phyloP scores from a whole-genome alignment of 35 echinoderm and acorn worm genomes.

The Heliocidaris tuberculata region DNA sequence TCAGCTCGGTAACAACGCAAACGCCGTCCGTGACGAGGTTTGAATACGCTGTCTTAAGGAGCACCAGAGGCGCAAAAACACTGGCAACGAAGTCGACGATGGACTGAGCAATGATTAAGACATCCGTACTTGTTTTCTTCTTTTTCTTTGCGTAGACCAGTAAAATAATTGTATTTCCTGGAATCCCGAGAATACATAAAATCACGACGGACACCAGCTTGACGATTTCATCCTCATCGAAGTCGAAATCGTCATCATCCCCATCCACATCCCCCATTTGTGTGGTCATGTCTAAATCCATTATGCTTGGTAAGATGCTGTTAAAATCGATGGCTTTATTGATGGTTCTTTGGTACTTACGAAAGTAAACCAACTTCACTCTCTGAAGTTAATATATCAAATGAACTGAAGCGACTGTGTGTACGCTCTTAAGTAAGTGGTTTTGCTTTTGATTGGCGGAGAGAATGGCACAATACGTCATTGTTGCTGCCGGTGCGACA shows the following conservation, averaged over 20 bases:
- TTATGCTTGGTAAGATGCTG: neutral
- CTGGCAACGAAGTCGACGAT: constrained; percentile 18
- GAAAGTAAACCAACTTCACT: neutral
- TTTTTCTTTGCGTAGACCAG: constrained; percentile 21
- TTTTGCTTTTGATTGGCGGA: neutral
- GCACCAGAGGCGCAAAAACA: neutral
- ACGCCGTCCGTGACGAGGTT: neutral
- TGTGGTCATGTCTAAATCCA: neutral
- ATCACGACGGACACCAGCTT: neutral
- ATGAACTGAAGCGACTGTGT: neutral
- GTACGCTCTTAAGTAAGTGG: neutral
- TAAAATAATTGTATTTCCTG: neutral
- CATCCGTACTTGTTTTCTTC: neutral
- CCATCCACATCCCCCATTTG: neutral
- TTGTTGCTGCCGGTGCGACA: neutral
- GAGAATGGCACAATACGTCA: too few species aligned
- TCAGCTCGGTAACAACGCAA: neutral
- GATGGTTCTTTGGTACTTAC: neutral
- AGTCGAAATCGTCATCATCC: neutral
- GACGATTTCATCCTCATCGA: neutral
- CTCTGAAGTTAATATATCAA: too few species aligned
- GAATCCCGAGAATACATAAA: neutral
- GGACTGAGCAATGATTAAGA: constrained; percentile 6
- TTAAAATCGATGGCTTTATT: neutral
- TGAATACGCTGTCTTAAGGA: neutral